Conservation (phyloP, 1,140 invertebrate species). For the Heterodera schachtii region DNA sequence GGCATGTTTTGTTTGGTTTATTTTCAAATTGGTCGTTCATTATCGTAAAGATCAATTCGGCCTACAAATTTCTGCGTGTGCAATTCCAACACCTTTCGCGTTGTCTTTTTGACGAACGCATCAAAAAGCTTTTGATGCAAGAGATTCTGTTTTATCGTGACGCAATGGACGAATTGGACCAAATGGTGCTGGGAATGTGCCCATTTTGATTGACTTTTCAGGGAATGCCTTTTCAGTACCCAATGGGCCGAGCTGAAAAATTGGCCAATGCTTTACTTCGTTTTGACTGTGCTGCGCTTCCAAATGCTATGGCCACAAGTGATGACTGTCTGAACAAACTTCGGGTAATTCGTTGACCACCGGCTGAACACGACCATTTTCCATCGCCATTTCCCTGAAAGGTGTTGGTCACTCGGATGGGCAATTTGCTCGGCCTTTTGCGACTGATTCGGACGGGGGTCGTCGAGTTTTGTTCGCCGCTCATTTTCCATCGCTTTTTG, state of each 20-base stretch:
- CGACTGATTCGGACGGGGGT: slow-evolving; percentile 89
- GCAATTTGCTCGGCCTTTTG: slow-evolving; percentile 94
- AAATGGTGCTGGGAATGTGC: slow-evolving; percentile 38
- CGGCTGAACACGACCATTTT: not conserved
- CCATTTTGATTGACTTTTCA: not conserved
- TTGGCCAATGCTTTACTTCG: slow-evolving; percentile 17
- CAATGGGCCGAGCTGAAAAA: slow-evolving; percentile 16
- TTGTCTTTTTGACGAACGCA: slow-evolving; percentile 96
- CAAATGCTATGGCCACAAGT: slow-evolving; percentile 74
- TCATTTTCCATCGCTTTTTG: slow-evolving; percentile 13
- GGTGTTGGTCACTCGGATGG: slow-evolving; percentile 66
- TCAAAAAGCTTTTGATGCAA: slow-evolving; percentile 87
- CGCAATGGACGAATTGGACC: slow-evolving; percentile 69
- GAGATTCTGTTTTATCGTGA: slow-evolving; percentile 79
- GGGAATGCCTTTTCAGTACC: slow-evolving; percentile 9
- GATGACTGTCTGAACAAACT: slow-evolving; percentile 86
- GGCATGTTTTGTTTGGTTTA: slow-evolving; percentile 67
- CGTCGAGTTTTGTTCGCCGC: slow-evolving; percentile 83
- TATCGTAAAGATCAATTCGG: slow-evolving; percentile 79
- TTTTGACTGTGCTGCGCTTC: not conserved
- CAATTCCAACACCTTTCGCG: slow-evolving; percentile 94
- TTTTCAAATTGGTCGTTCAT: not conserved
- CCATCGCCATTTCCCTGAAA: not conserved
- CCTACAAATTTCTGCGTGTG: slow-evolving; percentile 90
- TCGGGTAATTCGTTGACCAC: slow-evolving; percentile 70